Evolutionary conservation across 2,888 invertebrate genomes (phyloP).

Genomic region (Microdon myrmicae): DNA sequence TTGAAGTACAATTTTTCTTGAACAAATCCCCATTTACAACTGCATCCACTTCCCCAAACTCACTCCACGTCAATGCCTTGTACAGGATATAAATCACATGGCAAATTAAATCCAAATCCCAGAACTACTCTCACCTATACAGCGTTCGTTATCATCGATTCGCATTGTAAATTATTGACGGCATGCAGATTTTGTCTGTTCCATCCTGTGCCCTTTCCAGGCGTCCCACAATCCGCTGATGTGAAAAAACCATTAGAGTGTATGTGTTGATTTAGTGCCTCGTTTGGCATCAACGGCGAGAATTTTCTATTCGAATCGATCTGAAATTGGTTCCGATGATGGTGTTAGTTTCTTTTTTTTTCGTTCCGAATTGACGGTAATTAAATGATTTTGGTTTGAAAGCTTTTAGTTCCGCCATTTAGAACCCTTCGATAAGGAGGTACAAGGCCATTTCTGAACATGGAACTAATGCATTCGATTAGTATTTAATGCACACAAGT

Average conservation of each 20-base stretch:
- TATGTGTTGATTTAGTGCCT: conserved; percentile 48
- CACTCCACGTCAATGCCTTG: no score
- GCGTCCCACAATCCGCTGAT: conserved; percentile 23
- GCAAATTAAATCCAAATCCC: conserved; percentile 32
- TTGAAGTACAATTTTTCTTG: no score
- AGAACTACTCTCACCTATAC: conserved; percentile 15
- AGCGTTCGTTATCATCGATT: conserved; percentile 34
- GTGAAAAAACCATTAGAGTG: conserved; percentile 39
- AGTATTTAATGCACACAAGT: conserved; percentile 35
- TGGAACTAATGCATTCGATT: conserved; percentile 43
- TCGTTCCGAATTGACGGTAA: conserved; percentile 36
- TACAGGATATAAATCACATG: no score
- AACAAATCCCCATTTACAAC: no score
- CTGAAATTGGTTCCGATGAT: conserved; percentile 38
- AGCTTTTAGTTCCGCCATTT: conserved; percentile 21
- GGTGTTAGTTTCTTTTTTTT: conserved; percentile 13
- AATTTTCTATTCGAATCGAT: conserved; percentile 48
- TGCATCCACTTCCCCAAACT: no score
- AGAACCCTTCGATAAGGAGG: conserved; percentile 4
- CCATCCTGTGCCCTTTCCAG: conserved; percentile 19
- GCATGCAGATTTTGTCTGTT: conserved; percentile 39
- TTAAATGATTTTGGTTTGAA: conserved; percentile 47
- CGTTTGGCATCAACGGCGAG: conserved; percentile 34
- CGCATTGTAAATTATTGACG: conserved; percentile 46
- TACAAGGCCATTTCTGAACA: conserved; percentile 22